phyloP scores from a whole-genome alignment of 2,113 vertebrate genomes.

The Pteronura brasiliensis region DNA sequence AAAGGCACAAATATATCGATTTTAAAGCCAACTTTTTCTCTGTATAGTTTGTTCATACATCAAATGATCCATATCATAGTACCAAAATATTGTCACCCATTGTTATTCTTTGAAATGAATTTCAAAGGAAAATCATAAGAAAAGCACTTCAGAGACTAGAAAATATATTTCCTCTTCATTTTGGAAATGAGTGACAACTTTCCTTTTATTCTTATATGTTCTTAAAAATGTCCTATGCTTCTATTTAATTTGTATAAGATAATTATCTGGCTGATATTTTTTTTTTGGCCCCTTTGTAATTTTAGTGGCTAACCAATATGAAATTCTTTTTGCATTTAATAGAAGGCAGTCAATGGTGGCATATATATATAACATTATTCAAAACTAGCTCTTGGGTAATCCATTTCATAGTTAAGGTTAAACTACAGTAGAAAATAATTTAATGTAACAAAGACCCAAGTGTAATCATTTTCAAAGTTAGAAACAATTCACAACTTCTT shows the following conservation, averaged over 20 bases:
- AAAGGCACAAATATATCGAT: not conserved
- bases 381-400: conserved; percentile 1
- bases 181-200: conserved; percentile 8
- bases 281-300: conserved; percentile 26
- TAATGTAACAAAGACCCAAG: not conserved
- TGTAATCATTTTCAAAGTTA: not conserved
- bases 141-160: not conserved
- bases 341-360: not conserved
- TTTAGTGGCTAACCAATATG: not conserved
- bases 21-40: conserved; percentile 55
- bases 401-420: not conserved
- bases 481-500: not conserved
- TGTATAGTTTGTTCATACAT: conserved; percentile 25
- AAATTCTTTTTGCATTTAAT: conserved; percentile 29
- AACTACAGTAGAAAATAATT: not conserved
- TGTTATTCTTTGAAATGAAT: conserved; percentile 39
- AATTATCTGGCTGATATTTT: not conserved
- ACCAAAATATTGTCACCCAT: conserved; percentile 26
- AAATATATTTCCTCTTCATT: conserved; percentile 27
- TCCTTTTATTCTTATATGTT: not conserved
- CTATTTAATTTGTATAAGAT: conserved; percentile 15
- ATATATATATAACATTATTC: conserved; percentile 25
- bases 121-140: conserved; percentile 12
- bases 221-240: conserved; percentile 20
- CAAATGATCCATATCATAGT: conserved; percentile 18